Base-by-base conservation (phyloP, 2,888 invertebrate genomes). In the Lasiommata megera region DNA sequence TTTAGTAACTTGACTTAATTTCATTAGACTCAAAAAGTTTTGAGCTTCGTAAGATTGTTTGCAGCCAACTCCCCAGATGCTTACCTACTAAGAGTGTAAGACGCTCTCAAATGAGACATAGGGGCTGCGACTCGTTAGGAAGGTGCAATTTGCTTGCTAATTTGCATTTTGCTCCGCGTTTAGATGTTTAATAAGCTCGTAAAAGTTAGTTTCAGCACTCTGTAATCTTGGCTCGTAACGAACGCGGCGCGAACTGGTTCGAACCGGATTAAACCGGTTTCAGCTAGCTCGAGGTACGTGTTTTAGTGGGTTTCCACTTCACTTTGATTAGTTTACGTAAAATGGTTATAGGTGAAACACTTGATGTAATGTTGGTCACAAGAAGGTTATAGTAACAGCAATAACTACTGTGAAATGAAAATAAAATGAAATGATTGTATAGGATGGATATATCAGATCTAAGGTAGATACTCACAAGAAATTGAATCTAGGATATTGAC, bases 111-210 rank as follows among this genome's bases (percentile, higher is more conserved):
- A 67, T 69, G 64, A 54, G 60, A 61, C 62, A 59, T 61, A 52
- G 46, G 58, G 57, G 62, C 41, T 62, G 59, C 53, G 58, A 55
- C 60, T 71, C 69, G 71, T 77, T 75, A 76, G 71, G 65, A 68
- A 65, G 65, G 67, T 61, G 70, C 72, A 74, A 76, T 76, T 78
- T 72, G 73, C 67, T 54, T 67, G 68, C 70, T 71, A 74, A 80
- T 79, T 79, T 79, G 70, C 79, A 80, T 80, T 79, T 74, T 71
- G 67, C 63, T 58, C 54, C 56, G 58, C 64, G 69, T 65, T 69
- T 67, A 66, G 66, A 67, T 70, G 69, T 66, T 80, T 77, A 80
- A 78, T 80, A 79, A 77, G 73, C 70, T 67, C 68, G 66, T 62
- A 64, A 67, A 67, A 73, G 66, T 70, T 68, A 66, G 44, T 65